Percentiles rank a stretch among this genome's conserved stretches.
Conservation (phyloP, 2,888 invertebrate genomes). For the Globia sparganii region DNA sequence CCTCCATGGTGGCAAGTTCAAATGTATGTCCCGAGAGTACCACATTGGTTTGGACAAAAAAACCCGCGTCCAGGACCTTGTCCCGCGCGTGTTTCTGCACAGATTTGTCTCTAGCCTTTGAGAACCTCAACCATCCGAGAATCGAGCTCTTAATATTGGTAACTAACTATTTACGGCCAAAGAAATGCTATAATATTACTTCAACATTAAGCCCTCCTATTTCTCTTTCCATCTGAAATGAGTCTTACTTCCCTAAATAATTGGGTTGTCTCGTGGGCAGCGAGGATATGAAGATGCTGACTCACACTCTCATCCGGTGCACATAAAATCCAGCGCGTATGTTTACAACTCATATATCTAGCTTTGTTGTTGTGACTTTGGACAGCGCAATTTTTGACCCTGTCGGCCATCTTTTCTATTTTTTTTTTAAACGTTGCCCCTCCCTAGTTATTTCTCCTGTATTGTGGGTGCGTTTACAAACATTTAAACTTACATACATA, state of each 20-base stretch:
- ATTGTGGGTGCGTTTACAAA: no score
- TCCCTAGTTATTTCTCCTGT: no score
- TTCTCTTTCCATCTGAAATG: conserved; percentile 28
- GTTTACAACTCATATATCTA: conserved; percentile 19
- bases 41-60: not conserved
- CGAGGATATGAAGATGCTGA: conserved; percentile 43
- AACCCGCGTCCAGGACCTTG: not conserved
- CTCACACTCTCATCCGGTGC: conserved; percentile 48
- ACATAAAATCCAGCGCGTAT: conserved; percentile 15
- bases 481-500: no score
- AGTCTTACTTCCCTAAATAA: conserved; percentile 55
- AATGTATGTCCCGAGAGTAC: not conserved
- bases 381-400: not conserved
- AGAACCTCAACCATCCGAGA: not conserved
- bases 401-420: no score
- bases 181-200: not conserved
- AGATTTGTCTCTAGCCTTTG: not conserved
- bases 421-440: no score
- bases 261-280: conserved; percentile 30
- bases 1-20: no score
- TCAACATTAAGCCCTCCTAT: not conserved
- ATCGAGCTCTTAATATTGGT: not conserved
- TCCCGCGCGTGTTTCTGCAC: not conserved
- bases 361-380: conserved; percentile 16
- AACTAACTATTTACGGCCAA: not conserved